Conservation (phyloP, 2,888 invertebrate species). For the Scaeva pyrastri region DNA sequence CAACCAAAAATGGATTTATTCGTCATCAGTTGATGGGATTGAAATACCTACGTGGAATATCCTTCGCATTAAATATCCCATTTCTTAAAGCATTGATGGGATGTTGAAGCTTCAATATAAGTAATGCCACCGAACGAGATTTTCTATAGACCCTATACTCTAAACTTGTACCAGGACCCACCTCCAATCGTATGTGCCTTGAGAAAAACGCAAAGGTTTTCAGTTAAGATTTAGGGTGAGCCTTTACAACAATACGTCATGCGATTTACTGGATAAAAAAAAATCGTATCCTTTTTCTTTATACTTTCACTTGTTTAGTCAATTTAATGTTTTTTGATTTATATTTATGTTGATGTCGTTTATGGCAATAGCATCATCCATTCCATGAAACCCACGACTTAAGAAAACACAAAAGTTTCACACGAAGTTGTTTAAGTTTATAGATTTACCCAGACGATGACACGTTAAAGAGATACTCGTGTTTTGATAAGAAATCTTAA, state of each 20-base stretch:
- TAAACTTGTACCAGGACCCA: no score
- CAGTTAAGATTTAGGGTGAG: not conserved
- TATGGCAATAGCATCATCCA: conserved; percentile 1
- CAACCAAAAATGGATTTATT: conserved; percentile 55
- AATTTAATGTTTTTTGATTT: conserved; percentile 26
- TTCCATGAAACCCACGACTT: not conserved
- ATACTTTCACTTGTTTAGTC: conserved; percentile 14
- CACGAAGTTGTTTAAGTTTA: conserved; percentile 1
- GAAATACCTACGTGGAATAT: conserved; percentile 25
- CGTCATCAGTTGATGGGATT: conserved; percentile 28
- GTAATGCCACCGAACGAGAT: not conserved
- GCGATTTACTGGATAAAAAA: conserved; percentile 13
- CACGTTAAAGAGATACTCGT: not conserved
- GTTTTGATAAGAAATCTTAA: not conserved
- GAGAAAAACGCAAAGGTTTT: not conserved
- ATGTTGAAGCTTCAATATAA: not conserved
- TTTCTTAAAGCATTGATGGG: not conserved
- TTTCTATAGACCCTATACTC: not conserved
- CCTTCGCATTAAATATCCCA: conserved; percentile 32
- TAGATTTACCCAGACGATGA: not conserved
- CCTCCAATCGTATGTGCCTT: no score
- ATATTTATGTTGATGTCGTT: conserved; percentile 20
- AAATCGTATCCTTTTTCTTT: not conserved
- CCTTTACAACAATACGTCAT: conserved; percentile 22
- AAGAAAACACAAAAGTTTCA: conserved; percentile 1